Conservation (phyloP, 2,888 invertebrate genomes). For the Brachylomia viminalis region DNA sequence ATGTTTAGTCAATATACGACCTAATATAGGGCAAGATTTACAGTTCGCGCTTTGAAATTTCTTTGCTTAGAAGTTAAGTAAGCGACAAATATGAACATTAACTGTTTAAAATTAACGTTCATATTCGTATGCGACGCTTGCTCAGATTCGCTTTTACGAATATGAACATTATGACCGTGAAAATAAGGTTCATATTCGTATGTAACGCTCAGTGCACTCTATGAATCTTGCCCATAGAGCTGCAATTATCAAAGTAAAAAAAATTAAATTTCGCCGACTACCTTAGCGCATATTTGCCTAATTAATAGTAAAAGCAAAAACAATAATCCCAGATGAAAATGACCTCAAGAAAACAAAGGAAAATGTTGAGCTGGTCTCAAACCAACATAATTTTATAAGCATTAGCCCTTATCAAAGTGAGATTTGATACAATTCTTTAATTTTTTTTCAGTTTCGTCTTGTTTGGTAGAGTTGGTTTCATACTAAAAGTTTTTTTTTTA, state of each 20-base stretch:
- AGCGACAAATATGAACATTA: not conserved
- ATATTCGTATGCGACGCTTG: not conserved
- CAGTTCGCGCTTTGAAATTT: not conserved
- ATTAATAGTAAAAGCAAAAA: slow-evolving; percentile 1
- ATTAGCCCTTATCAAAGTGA: not conserved
- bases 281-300: not conserved
- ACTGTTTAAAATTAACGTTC: not conserved
- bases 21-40: not conserved
- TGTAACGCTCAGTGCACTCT: no score
- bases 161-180: rapidly evolving
- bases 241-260: not conserved
- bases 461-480: no score
- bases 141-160: not conserved
- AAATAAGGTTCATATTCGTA: not conserved
- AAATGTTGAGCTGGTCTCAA: not conserved
- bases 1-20: not conserved
- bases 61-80: not conserved
- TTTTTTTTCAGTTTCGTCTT: no score
- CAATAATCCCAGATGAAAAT: not conserved
- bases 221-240: not conserved
- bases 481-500: not conserved
- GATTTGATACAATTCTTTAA: not conserved
- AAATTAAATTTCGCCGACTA: not conserved
- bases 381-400: not conserved
- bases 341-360: not conserved